phyloP scores from a whole-genome alignment of 2,888 invertebrate genomes.

The Allophyes oxyacanthae region DNA sequence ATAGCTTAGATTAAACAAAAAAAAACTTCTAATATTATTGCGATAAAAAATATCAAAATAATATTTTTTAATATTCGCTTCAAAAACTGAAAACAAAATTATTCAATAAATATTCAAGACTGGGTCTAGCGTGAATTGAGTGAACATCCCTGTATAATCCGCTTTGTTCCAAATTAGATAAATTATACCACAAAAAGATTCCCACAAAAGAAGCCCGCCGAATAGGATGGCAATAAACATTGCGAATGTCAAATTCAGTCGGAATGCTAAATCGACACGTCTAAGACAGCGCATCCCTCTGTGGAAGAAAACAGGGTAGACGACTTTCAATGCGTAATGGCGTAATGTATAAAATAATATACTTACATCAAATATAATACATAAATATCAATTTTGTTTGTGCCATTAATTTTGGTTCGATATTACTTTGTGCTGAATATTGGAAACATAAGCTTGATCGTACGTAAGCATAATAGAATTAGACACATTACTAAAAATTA shows the following conservation, averaged over 20 bases:
- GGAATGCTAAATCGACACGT: conserved; percentile 79
- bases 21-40: conserved; percentile 27
- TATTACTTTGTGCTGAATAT: conserved; percentile 9
- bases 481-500: too few species aligned
- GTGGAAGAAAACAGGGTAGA: conserved; percentile 47
- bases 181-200: conserved; percentile 83
- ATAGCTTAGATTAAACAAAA: conserved; percentile 32
- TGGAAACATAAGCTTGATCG: conserved; percentile 10
- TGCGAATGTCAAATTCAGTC: conserved; percentile 81
- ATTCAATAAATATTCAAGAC: conserved; percentile 53
- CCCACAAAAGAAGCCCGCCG: conserved; percentile 74
- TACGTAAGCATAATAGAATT: too few species aligned
- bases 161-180: conserved; percentile 85
- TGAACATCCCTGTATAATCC: conserved; percentile 72
- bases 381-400: conserved; percentile 19
- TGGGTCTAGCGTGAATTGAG: conserved; percentile 59
- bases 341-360: conserved; percentile 25
- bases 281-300: conserved; percentile 63
- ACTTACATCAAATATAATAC: neutral
- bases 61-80: conserved; percentile 31
- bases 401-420: conserved; percentile 12
- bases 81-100: conserved; percentile 41
- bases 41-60: conserved; percentile 12
- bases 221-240: conserved; percentile 80
- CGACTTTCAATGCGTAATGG: conserved; percentile 34